Conservation (phyloP, 2,888 invertebrate species). For the Miltochrista miniata region DNA sequence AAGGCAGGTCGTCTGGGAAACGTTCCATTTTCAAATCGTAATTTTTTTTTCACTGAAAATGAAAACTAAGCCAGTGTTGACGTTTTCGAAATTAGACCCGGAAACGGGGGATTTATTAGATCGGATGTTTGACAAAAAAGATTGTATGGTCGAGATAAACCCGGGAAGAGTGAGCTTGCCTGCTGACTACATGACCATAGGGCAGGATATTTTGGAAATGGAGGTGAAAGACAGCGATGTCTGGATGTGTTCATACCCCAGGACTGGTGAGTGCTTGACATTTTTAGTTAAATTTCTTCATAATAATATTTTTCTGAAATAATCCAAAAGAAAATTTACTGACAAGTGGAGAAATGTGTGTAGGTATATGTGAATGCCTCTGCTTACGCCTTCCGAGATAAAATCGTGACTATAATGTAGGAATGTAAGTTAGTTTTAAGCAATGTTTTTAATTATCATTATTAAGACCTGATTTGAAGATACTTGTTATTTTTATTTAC, state of each 20-base stretch:
- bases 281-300: too few relatives aligned
- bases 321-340: too few relatives aligned
- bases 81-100: constrained; percentile 85
- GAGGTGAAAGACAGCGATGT: constrained; percentile 90
- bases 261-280: constrained; percentile 87
- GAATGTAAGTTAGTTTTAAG: too few relatives aligned
- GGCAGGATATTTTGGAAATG: constrained; percentile 88
- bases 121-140: constrained; percentile 86
- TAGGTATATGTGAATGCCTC: too few relatives aligned
- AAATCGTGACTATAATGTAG: too few relatives aligned
- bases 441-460: too few relatives aligned
- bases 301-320: too few relatives aligned
- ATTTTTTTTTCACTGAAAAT: constrained; percentile 44
- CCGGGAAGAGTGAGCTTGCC: constrained; percentile 89
- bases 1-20: constrained; percentile 30
- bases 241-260: constrained; percentile 94
- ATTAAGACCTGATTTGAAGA: too few relatives aligned
- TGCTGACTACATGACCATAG: constrained; percentile 86
- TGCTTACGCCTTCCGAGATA: too few relatives aligned
- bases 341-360: too few relatives aligned
- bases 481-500: too few relatives aligned
- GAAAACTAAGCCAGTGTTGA: constrained; percentile 66
- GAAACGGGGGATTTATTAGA: constrained; percentile 85
- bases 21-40: constrained; percentile 6
- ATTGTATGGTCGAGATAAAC: constrained; percentile 88